A percentile compares a stretch with the other conserved stretches of the same genome.
phyloP scores from a whole-genome alignment of 2,113 vertebrate species.

The Trematomus loennbergii region DNA sequence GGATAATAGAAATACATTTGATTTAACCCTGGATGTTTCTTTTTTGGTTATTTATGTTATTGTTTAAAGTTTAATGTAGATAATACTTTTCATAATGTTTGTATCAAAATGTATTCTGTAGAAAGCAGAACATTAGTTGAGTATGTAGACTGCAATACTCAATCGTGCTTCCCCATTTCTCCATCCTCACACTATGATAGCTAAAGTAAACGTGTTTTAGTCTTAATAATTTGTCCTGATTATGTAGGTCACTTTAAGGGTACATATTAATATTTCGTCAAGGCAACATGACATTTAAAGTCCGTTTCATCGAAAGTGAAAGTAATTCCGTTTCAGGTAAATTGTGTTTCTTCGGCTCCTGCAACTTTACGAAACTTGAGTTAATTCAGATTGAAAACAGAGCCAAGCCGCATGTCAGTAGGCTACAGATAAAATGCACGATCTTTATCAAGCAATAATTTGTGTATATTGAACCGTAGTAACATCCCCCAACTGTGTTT shows the following conservation, averaged over 20 bases:
- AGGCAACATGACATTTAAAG: no score
- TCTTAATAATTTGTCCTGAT: neutral
- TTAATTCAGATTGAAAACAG: neutral
- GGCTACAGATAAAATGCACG: neutral
- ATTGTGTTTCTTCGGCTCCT: neutral
- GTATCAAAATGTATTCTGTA: no score
- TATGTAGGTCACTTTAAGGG: neutral
- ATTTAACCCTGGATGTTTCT: no score
- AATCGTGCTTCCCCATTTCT: constrained; percentile 8
- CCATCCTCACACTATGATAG: constrained; percentile 1
- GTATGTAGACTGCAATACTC: constrained; percentile 36
- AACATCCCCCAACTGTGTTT: neutral
- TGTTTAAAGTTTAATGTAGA: no score
- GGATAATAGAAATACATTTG: no score
- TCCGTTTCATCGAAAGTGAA: constrained; percentile 14
- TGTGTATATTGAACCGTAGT: neutral
- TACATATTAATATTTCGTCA: no score
- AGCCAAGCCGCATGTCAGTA: neutral
- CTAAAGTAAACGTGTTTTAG: neutral
- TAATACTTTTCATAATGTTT: no score
- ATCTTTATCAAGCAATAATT: neutral
- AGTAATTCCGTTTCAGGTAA: rapidly evolving
- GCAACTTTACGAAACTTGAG: neutral
- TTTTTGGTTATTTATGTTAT: no score
- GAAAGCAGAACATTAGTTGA: no score